Percentiles rank a stretch among this genome's conserved stretches.
Conservation (phyloP, 2,113 vertebrate species). For the Morone chrysops region DNA sequence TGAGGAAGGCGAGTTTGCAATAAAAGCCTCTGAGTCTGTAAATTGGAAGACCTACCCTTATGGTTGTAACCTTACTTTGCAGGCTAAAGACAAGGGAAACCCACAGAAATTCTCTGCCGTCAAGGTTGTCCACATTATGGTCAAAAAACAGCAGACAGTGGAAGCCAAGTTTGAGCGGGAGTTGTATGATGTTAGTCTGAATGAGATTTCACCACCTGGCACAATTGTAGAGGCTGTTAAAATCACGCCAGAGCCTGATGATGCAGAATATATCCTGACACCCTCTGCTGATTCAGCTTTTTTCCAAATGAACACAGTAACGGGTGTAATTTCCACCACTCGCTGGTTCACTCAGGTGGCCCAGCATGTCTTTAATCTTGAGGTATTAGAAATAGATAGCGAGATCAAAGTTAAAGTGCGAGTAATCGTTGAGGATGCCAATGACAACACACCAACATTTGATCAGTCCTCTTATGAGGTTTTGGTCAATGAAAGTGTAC, state of each 20-base stretch:
- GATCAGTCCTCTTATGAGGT: conserved; percentile 88
- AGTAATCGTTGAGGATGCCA: conserved; percentile 91
- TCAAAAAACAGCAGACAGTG: conserved; percentile 78
- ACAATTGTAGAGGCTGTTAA: conserved; percentile 89
- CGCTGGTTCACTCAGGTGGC: conserved; percentile 86
- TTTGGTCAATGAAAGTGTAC: conserved; percentile 93
- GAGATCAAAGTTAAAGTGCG: conserved; percentile 87
- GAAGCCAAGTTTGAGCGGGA: conserved; percentile 89
- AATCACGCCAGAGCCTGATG: conserved; percentile 86
- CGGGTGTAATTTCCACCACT: conserved; percentile 92
- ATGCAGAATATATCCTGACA: conserved; percentile 90
- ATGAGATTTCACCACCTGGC: conserved; percentile 95
- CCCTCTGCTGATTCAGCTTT: conserved; percentile 86
- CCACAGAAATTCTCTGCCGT: conserved; percentile 90
- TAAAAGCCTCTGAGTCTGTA: conserved; percentile 87
- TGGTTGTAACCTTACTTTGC: conserved; percentile 93
- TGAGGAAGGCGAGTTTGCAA: conserved; percentile 82
- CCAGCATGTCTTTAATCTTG: conserved; percentile 90
- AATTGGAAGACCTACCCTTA: conserved; percentile 89
- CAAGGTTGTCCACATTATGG: conserved; percentile 85
- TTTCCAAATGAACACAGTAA: conserved; percentile 92
- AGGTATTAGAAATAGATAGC: conserved; percentile 85
- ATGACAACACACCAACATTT: conserved; percentile 93
- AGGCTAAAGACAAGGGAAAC: conserved; percentile 93
- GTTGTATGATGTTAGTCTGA: conserved; percentile 88